phyloP scores from a whole-genome alignment of 2,888 invertebrate species.

The Hirtodrosophila histrioides region DNA sequence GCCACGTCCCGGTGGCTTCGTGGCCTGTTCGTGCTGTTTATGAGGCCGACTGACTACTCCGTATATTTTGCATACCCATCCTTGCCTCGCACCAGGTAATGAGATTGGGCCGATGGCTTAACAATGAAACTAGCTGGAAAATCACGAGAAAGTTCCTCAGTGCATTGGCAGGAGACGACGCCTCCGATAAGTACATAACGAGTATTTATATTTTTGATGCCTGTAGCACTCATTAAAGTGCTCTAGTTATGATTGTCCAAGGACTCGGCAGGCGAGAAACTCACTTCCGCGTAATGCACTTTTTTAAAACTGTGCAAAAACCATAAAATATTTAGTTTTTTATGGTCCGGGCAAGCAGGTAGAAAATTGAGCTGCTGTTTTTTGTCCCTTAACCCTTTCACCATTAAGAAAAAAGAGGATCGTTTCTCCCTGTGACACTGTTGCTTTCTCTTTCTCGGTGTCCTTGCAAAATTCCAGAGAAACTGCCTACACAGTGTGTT shows the following conservation, averaged over 20 bases:
- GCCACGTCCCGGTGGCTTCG: constrained; percentile 20
- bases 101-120: constrained; percentile 33
- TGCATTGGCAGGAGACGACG: constrained; percentile 5
- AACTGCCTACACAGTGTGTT: constrained; percentile 21
- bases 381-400: constrained; percentile 72
- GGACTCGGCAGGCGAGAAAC: constrained; percentile 31
- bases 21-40: constrained; percentile 38
- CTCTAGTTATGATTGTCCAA: constrained; percentile 67
- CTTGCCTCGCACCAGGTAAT: constrained; percentile 46
- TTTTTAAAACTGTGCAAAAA: constrained; percentile 44
- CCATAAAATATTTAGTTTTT: constrained; percentile 73
- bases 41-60: constrained; percentile 26
- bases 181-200: constrained; percentile 20
- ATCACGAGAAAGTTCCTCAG: constrained; percentile 63
- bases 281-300: constrained; percentile 68
- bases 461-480: constrained; percentile 57
- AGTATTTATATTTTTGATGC: constrained; percentile 4
- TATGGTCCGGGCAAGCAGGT: constrained; percentile 46
- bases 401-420: constrained; percentile 66
- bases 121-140: constrained; percentile 75
- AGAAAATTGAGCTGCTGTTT: constrained; percentile 48
- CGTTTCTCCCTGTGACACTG: background rate
- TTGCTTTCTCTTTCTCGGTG: constrained; percentile 36
- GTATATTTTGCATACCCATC: constrained; percentile 27
- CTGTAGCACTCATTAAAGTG: constrained; percentile 40